Evolutionary conservation across 2,888 invertebrate species (phyloP), one percentile per base, ranked within the genome.

Genomic region (Gari tellinella): DNA sequence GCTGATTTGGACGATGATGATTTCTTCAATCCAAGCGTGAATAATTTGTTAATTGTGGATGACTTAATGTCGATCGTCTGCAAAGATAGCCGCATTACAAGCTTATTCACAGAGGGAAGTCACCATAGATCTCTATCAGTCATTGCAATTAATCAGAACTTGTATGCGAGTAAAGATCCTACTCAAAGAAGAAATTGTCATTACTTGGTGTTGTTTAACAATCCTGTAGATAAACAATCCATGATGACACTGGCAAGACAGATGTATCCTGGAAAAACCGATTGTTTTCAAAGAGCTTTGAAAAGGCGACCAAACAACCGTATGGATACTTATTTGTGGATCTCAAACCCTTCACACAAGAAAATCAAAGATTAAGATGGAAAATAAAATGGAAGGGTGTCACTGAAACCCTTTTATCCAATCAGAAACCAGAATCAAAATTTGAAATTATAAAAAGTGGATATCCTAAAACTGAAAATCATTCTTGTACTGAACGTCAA

Each of bases 151-250:
- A n/a, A n/a, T n/a, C n/a, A n/a, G n/a, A n/a, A n/a, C n/a, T n/a
- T n/a, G n/a, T n/a, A n/a, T n/a, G n/a, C n/a, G n/a, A n/a, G n/a
- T n/a, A n/a, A n/a, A n/a, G n/a, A n/a, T n/a, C n/a, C n/a, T n/a
- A n/a, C n/a, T n/a, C n/a, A n/a, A n/a, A n/a, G n/a, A n/a, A n/a
- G n/a, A n/a, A n/a, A n/a, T n/a, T 74, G 74, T 55, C 80, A 81
- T 25, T 81, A 81, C 51, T 14, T 81, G 21, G 57, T 76, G 15
- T 19, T 79, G 37, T 81, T 72, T 62, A 72, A 81, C 46, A 73
- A 79, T 31, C 81, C 79, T 14, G 58, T 79, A 15, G 81, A 81
- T 56, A 62, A 64, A 63, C 69, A 72, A 43, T 45, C 57, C 3
- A 37, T 72, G 0, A 72, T 74, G 75, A 78, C 73, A 12, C 37